Evolutionary conservation across 1,140 invertebrate species (phyloP), one percentile per base, ranked within the genome.

Genomic region (Magallana angulata): DNA sequence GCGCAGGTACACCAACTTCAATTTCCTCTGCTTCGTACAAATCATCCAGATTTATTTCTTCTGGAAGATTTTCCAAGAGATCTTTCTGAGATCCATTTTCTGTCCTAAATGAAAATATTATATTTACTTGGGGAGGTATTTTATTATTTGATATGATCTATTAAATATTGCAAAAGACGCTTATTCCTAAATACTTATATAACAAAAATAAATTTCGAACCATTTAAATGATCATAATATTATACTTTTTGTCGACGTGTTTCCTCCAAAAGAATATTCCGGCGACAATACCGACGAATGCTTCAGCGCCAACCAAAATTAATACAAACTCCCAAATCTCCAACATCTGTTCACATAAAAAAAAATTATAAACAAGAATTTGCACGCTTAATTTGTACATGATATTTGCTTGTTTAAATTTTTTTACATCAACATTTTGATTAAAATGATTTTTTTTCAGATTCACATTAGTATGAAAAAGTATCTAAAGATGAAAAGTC

Each of bases 261-360:
- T 76, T 76, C 24, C 68, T 76, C 68, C 68, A 76, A 12, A 76
- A 30, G 24, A 76, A 11, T 30, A 30, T 30, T 30, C 68, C 68
- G 0, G 24, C 68, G 12, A 18, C 68, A 36, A 76, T 30, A 30
- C 68, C 68, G 36, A 76, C 68, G 8, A 76, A 4, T 12, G 68
- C 68, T 9, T 76, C 68, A 12, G 24, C 68, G 12, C 68, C 68
- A 9, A 76, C 18, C 14, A 76, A 76, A 30, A 76, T 76, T 12
- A 76, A 30, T 7, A 76, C 68, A 76, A 76, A 76, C 24, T 76
- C 68, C 68, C 68, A 76, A 76, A 76, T 36, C 68, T 76, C 68
- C 9, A 76, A 4, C 68, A 76, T 76, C 24, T 76, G 8, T 18
- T 5, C 36, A 24, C 24, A 48, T 48, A 48, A 48, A 5, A 48